Conservation (phyloP, 2,113 vertebrate species). For the Percopsis transmontana region DNA sequence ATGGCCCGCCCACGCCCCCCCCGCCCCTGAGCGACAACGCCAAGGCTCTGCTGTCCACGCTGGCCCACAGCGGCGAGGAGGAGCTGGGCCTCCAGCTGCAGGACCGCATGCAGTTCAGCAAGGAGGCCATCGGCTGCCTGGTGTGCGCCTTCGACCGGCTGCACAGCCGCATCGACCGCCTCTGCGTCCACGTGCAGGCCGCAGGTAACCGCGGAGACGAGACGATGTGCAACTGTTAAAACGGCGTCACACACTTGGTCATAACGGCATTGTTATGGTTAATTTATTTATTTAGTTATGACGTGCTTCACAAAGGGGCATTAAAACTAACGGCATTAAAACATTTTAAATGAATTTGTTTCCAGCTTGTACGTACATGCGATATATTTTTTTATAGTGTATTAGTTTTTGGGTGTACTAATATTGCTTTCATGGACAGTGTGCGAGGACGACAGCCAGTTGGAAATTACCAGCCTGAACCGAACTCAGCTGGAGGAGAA, state of each 20-base stretch:
- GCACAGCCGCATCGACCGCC: conserved; percentile 81
- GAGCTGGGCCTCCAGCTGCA: conserved; percentile 87
- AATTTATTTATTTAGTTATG: no score
- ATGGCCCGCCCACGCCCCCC: conserved; percentile 51
- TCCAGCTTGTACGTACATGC: no score
- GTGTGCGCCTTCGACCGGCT: conserved; percentile 86
- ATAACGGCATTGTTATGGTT: no score
- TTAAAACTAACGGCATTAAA: neutral
- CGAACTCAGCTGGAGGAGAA: conserved; percentile 83
- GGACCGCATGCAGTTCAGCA: conserved; percentile 90
- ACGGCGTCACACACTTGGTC: no score
- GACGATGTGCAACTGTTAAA: neutral
- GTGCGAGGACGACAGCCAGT: conserved; percentile 64
- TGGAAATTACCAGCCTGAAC: conserved; percentile 66
- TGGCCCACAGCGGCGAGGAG: conserved; percentile 87
- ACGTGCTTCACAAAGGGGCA: neutral
- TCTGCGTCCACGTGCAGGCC: conserved; percentile 80
- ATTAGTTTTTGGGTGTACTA: neutral
- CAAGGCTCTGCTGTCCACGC: conserved; percentile 81
- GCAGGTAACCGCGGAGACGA: conserved; percentile 71
- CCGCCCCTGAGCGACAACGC: conserved; percentile 80
- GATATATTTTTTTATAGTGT: no score
- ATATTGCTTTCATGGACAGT: conserved; percentile 33
- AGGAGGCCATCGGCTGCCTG: conserved; percentile 82
- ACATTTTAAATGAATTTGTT: neutral